Percentiles rank a stretch among this genome's conserved stretches.
These are phyloP conservation scores for Tromatobia lineatoria DNA, from an alignment of 2,888 invertebrate genomes.

Conservation along the genomic window DNA sequence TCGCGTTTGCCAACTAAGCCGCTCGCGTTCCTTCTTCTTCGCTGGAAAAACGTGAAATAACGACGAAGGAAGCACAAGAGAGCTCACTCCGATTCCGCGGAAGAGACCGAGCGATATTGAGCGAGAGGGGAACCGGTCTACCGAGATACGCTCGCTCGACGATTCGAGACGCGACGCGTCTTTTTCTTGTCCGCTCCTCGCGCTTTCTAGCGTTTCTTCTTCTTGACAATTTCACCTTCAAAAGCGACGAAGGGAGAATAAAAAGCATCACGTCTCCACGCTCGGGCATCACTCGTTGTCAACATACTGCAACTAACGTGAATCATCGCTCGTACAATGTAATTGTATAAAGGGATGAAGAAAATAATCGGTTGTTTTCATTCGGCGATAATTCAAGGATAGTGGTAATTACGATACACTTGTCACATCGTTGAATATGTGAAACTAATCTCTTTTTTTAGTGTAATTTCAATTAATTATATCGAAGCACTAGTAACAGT, in stretches of 20 bases:
- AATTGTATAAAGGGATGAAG: background rate
- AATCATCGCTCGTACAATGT: background rate
- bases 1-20: constrained; percentile 50
- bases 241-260: background rate
- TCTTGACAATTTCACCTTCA: constrained; percentile 48
- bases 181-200: constrained; percentile 57
- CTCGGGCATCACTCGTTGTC: background rate
- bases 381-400: background rate
- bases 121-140: constrained; percentile 58
- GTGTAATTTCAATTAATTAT: too few species aligned
- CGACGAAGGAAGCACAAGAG: constrained; percentile 34
- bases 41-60: constrained; percentile 59
- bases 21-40: constrained; percentile 26
- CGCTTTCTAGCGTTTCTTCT: constrained; percentile 53
- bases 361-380: background rate
- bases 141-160: constrained; percentile 23
- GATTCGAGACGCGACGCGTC: constrained; percentile 16
- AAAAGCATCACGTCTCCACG: constrained; percentile 13
- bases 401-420: background rate
- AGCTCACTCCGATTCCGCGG: constrained; percentile 48
- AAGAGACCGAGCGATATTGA: constrained; percentile 25
- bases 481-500: too few species aligned
- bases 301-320: background rate
- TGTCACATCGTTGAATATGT: background rate
- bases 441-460: too few species aligned